phyloP scores from a whole-genome alignment of 1,140 invertebrate genomes.

The Nephila pilipes region DNA sequence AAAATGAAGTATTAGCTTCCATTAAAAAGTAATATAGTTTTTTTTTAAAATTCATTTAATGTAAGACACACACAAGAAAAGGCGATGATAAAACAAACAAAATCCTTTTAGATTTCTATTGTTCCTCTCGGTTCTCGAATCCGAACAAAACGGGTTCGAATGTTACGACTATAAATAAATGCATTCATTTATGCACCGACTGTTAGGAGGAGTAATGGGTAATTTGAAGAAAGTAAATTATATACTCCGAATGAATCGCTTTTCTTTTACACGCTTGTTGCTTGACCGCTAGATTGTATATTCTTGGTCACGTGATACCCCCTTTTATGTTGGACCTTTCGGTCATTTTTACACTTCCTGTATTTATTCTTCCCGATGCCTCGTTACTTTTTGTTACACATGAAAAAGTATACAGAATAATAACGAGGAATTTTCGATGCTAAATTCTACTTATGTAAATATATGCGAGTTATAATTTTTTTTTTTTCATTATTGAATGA shows the following conservation, averaged over 20 bases:
- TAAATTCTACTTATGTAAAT: background rate
- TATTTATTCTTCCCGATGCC: background rate
- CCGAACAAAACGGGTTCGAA: too few species aligned
- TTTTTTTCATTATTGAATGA: background rate
- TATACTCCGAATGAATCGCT: background rate
- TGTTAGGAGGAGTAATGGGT: background rate
- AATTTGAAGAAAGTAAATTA: background rate
- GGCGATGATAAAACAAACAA: too few species aligned
- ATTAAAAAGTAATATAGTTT: too few species aligned
- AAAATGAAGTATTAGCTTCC: too few species aligned
- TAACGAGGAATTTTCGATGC: background rate
- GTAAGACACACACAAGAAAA: too few species aligned
- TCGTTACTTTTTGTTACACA: slow-evolving; percentile 1
- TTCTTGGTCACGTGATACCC: background rate
- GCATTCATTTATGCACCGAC: background rate
- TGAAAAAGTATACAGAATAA: background rate
- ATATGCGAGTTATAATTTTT: background rate
- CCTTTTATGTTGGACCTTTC: background rate
- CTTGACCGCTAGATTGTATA: background rate
- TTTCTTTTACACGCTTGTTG: background rate
- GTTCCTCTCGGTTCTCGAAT: too few species aligned
- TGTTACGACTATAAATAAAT: background rate
- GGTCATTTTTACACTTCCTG: background rate
- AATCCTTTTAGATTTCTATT: too few species aligned
- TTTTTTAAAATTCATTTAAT: too few species aligned